Evolutionary conservation across 1,140 invertebrate genomes (phyloP), one percentile per base, ranked within the genome.

Genomic region (Listronotus oregonensis): DNA sequence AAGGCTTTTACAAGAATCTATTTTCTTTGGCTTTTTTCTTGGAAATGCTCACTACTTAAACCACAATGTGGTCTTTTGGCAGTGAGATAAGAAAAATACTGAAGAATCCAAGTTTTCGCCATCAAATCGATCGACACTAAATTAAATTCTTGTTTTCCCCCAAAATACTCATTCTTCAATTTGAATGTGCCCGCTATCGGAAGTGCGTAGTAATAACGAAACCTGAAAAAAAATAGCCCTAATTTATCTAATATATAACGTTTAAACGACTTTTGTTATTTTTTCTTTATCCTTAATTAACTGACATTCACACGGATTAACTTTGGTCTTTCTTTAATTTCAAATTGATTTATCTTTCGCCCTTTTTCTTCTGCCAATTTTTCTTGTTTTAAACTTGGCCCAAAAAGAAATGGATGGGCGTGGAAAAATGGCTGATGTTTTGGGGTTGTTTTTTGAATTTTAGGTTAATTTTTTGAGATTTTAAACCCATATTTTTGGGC

Each of bases 61-160:
- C 89, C 88, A n/a, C 75, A 59, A 85, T 87, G 66, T 91, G 89
- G 79, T 90, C 89, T 3, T 65, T 67, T 90, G 89, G 68, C 82
- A 87, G 75, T 90, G 89, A 27, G 85, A 86, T 21, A 90, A 72
- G 72, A 90, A 88, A 79, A 83, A 90, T n/a, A 80, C 80, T 27
- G 76, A 78, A 0, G 84, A 84, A 17, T 78, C 64, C n/a, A 82
- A 71, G 71, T 84, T 83, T 17, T 77, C 57, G 12, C 69, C 76
- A 39, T 81, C 74, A 75, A 90, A 89, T 70, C 83, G 76, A 79
- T 90, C 88, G 15, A 88, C 79, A 5, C 82, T 83, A 50, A 89
- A 83, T 39, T 83, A 69, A 89, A 84, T 77, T 89, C 87, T 59
- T 80, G 66, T 80, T 69, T 81, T 74, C 46, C 88, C 88, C 73